Evolutionary conservation across 2,888 invertebrate genomes (phyloP).

Genomic region (Diachrysia chrysitis): DNA sequence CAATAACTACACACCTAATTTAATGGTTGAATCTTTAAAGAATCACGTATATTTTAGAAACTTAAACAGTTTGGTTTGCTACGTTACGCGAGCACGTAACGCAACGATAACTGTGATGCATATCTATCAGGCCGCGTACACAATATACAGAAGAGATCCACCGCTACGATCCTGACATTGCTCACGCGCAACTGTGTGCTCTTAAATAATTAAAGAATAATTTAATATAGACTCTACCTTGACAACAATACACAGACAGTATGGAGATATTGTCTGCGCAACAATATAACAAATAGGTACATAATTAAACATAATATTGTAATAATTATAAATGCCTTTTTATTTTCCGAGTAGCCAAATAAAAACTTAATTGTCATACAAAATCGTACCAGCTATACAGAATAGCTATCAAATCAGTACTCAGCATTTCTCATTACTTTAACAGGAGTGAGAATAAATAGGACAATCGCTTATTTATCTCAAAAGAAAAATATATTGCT

Average conservation of each 20-base stretch:
- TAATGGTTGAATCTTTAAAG: conserved; percentile 55
- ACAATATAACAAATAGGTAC: conserved; percentile 79
- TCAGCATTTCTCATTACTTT: conserved; percentile 67
- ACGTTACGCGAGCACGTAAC: conserved; percentile 40
- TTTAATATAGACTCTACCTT: conserved; percentile 86
- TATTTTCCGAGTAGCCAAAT: conserved; percentile 74
- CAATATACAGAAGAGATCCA: conserved; percentile 62
- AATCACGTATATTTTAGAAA: conserved; percentile 56
- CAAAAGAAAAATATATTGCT: conserved; percentile 76
- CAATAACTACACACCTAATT: conserved; percentile 47
- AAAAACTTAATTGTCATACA: conserved; percentile 73
- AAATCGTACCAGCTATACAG: conserved; percentile 62
- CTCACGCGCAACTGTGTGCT: conserved; percentile 65
- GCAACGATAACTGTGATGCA: conserved; percentile 38
- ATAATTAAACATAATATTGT: conserved; percentile 77
- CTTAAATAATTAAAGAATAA: conserved; percentile 83
- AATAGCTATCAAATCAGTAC: conserved; percentile 67
- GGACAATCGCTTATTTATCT: conserved; percentile 71
- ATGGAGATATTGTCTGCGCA: conserved; percentile 36
- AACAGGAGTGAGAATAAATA: conserved; percentile 74
- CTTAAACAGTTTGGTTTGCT: conserved; percentile 55
- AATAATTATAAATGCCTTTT: conserved; percentile 84
- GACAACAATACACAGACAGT: conserved; percentile 70
- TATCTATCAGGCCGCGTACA: conserved; percentile 37
- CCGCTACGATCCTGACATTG: conserved; percentile 56